These are phyloP conservation scores for Siniperca undulata DNA, from an alignment of 2,797 vertebrate genomes.

Conservation along the genomic window DNA sequence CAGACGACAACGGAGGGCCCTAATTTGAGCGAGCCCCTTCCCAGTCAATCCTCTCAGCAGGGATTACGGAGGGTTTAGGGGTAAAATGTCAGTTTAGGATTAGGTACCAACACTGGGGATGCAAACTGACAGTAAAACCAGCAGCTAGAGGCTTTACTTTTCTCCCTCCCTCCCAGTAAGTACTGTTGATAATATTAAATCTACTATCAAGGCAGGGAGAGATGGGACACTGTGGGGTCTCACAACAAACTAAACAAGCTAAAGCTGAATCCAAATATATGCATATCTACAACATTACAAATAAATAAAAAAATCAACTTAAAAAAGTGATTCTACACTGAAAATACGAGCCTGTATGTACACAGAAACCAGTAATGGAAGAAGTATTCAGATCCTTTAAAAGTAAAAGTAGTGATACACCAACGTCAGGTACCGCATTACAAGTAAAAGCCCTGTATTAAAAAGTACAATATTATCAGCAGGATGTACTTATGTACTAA, in stretches of 20 bases:
- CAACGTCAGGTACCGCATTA: background rate
- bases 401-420: no score
- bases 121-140: conserved; percentile 38
- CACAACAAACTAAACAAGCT: background rate
- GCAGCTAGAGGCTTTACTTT: conserved; percentile 35
- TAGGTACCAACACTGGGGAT: conserved; percentile 37
- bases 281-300: rapidly evolving
- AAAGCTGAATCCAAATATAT: background rate
- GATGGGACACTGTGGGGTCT: background rate
- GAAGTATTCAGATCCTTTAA: background rate
- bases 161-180: background rate
- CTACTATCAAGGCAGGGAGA: background rate
- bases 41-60: conserved; percentile 50
- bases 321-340: background rate
- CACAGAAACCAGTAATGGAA: background rate
- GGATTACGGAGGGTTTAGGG: conserved; percentile 61
- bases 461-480: no score
- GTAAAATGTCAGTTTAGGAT: conserved; percentile 58
- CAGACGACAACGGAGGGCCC: conserved; percentile 32
- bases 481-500: no score
- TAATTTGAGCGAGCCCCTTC: conserved; percentile 37
- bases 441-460: background rate
- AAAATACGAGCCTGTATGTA: background rate
- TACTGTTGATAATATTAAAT: conserved; percentile 22
- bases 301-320: background rate